Percentiles rank a stretch among this genome's conserved stretches.
Evolutionary conservation across 2,113 vertebrate genomes (phyloP).

Genomic region (Porphyrio hochstetteri): DNA sequence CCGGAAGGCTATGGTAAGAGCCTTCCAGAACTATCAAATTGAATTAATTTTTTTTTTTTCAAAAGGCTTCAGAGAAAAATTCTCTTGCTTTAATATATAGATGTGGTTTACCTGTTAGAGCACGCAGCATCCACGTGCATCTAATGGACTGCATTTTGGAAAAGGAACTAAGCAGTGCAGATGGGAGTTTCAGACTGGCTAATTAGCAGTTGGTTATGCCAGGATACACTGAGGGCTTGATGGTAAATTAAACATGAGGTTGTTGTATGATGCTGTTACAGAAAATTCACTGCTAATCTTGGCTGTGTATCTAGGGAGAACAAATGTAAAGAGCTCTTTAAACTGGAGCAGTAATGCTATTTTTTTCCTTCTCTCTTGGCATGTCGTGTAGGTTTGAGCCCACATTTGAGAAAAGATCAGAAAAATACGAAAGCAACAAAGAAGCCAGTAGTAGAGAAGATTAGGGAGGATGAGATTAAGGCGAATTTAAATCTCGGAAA

Average conservation of each 20-base stretch:
- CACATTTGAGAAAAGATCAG: slow-evolving; percentile 17
- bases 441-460: slow-evolving; percentile 12
- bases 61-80: background rate
- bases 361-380: slow-evolving; percentile 49
- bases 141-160: background rate
- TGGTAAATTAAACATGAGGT: slow-evolving; percentile 60
- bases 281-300: slow-evolving; percentile 57
- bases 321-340: slow-evolving; percentile 38
- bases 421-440: slow-evolving; percentile 33
- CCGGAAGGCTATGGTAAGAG: slow-evolving; percentile 94
- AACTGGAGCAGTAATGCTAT: slow-evolving; percentile 57
- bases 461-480: slow-evolving; percentile 39
- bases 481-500: background rate
- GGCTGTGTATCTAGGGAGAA: slow-evolving; percentile 61
- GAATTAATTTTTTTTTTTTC: background rate
- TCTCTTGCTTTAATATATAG: background rate
- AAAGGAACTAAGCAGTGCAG: background rate
- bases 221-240: slow-evolving; percentile 54
- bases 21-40: background rate
- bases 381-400: slow-evolving; percentile 44
- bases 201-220: slow-evolving; percentile 25
- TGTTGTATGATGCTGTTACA: slow-evolving; percentile 39
- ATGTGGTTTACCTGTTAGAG: background rate
- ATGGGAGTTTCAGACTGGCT: slow-evolving; percentile 29
- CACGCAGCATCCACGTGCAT: background rate